phyloP scores from a whole-genome alignment of 2,888 invertebrate genomes.

The Andricus quercusramuli region DNA sequence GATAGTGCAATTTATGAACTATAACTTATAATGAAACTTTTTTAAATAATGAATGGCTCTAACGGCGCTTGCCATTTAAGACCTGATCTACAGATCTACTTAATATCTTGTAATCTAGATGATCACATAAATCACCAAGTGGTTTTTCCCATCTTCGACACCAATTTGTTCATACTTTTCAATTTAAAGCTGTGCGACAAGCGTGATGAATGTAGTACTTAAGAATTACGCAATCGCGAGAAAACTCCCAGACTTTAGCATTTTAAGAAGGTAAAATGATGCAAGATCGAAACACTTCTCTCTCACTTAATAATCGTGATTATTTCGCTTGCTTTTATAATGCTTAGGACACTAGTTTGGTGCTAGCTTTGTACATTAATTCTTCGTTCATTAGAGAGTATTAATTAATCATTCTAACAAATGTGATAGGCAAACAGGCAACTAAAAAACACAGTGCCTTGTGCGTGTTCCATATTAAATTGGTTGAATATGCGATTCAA shows the following conservation, averaged over 20 bases:
- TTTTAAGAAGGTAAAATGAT: not conserved
- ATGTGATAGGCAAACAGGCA: constrained; percentile 66
- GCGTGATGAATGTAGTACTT: constrained; percentile 2
- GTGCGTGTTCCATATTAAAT: constrained; percentile 69
- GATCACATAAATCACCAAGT: not conserved
- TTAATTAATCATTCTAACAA: constrained; percentile 66
- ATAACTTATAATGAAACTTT: not conserved
- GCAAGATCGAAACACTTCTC: not conserved
- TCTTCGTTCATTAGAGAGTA: constrained; percentile 51
- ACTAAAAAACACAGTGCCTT: constrained; percentile 72
- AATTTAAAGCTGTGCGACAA: not conserved
- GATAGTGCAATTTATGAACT: not conserved
- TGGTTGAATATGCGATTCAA: constrained; percentile 47
- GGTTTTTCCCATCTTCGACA: not conserved
- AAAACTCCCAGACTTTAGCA: not conserved
- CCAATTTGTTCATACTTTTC: not conserved
- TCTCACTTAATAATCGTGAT: not conserved
- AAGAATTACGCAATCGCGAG: not conserved
- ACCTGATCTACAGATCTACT: not conserved
- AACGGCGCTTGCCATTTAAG: not conserved
- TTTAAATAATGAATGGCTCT: not conserved
- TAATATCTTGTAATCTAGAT: not conserved
- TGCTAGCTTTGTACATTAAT: constrained; percentile 65
- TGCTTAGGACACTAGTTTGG: constrained; percentile 60
- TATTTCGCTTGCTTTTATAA: constrained; percentile 30